phyloP scores from a whole-genome alignment of 2,888 invertebrate genomes.

The Andrena marginata region DNA sequence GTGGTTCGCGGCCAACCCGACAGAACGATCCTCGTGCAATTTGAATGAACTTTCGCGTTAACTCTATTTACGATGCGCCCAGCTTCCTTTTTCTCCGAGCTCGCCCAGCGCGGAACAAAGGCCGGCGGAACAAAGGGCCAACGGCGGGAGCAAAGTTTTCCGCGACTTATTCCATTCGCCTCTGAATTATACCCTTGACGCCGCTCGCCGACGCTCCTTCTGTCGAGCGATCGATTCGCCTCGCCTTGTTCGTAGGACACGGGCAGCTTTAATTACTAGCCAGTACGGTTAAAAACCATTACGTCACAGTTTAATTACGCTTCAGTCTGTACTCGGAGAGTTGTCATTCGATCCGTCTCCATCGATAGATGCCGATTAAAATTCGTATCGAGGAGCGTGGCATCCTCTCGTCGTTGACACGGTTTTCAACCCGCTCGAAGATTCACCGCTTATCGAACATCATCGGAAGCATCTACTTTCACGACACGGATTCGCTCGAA shows the following conservation, averaged over 20 bases:
- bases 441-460: conserved; percentile 1
- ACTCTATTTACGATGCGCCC: conserved; percentile 42
- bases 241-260: background rate
- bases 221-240: background rate
- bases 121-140: conserved; percentile 12
- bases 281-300: too few species aligned
- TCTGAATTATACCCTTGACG: conserved; percentile 17
- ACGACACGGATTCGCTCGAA: background rate
- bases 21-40: conserved; percentile 48
- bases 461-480: background rate
- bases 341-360: too few species aligned
- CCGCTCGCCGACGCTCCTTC: background rate
- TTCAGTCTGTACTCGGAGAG: too few species aligned
- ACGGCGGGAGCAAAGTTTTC: conserved; percentile 24
- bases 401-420: background rate
- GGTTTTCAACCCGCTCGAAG: background rate
- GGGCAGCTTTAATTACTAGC: too few species aligned
- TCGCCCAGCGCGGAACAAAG: conserved; percentile 21
- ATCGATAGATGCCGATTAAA: background rate
- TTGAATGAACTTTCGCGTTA: conserved; percentile 47
- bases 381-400: background rate
- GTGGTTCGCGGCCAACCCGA: conserved; percentile 46
- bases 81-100: background rate
- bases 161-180: conserved; percentile 25
- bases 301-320: too few species aligned